phyloP scores from a whole-genome alignment of 2,113 vertebrate species.

The Cochlearius cochlearius region DNA sequence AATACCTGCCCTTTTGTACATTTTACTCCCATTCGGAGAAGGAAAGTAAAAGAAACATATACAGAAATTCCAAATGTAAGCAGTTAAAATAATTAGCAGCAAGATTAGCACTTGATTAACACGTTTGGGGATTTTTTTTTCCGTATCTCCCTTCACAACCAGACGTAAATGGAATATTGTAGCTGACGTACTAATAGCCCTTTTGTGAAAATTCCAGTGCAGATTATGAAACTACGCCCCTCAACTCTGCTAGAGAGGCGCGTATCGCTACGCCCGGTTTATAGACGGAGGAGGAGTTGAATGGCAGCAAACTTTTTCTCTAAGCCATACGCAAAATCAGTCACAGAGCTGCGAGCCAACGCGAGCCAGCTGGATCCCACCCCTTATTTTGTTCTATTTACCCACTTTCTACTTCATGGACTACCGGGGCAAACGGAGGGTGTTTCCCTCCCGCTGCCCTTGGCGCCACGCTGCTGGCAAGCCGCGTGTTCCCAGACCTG shows the following conservation, averaged over 20 bases:
- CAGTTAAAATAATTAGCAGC: conserved; percentile 48
- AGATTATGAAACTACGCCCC: background rate
- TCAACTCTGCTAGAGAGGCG: background rate
- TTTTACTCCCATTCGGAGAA: conserved; percentile 50
- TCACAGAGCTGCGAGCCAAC: rapidly evolving
- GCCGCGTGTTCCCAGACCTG: background rate
- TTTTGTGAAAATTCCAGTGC: background rate
- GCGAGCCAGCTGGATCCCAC: background rate
- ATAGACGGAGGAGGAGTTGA: background rate
- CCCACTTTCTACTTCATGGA: background rate
- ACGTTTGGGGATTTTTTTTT: background rate
- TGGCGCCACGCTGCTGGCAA: background rate
- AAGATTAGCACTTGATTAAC: conserved; percentile 35
- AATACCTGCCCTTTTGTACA: conserved; percentile 67
- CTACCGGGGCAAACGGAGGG: background rate
- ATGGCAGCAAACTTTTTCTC: background rate
- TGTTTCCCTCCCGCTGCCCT: background rate
- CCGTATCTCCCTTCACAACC: background rate
- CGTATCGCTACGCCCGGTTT: rapidly evolving
- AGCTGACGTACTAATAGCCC: background rate
- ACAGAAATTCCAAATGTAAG: conserved; percentile 38
- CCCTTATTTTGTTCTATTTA: background rate
- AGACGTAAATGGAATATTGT: background rate
- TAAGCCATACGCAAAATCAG: background rate
- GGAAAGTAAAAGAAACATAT: conserved; percentile 18